These are phyloP conservation scores for Jaculus jaculus DNA, from an alignment of 2,113 vertebrate species.

Conservation along the genomic window DNA sequence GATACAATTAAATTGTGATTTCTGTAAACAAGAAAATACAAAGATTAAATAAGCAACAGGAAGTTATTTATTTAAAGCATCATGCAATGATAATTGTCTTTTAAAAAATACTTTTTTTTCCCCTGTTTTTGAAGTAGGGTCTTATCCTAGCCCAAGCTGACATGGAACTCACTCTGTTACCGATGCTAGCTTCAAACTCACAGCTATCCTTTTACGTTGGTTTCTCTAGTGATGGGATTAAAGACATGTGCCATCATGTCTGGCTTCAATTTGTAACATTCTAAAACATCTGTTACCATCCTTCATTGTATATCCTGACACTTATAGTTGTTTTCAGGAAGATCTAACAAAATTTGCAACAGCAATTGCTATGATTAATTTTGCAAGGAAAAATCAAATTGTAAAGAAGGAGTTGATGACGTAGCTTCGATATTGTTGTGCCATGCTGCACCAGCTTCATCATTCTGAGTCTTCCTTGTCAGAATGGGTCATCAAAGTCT, in stretches of 20 bases:
- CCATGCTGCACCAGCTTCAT: background rate
- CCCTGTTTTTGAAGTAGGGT: too few species aligned
- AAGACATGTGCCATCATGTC: too few species aligned
- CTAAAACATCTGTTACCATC: background rate
- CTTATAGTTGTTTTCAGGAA: background rate
- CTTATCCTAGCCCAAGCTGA: too few species aligned
- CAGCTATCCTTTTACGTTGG: too few species aligned
- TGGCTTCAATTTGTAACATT: background rate
- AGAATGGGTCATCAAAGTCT: background rate
- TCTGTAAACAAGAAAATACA: background rate
- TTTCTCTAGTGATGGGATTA: too few species aligned
- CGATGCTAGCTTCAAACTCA: too few species aligned
- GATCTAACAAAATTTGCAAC: background rate
- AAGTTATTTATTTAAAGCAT: background rate
- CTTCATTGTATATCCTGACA: background rate
- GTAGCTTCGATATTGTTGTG: background rate
- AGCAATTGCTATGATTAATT: background rate
- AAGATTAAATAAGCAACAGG: background rate
- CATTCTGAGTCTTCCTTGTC: background rate
- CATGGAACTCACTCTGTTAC: too few species aligned
- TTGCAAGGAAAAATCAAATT: background rate
- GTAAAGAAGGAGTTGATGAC: background rate
- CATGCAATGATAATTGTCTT: background rate
- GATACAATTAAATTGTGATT: background rate
- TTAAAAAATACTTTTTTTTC: background rate